phyloP scores from a whole-genome alignment of 2,797 vertebrate genomes.

The Megaceryle alcyon region DNA sequence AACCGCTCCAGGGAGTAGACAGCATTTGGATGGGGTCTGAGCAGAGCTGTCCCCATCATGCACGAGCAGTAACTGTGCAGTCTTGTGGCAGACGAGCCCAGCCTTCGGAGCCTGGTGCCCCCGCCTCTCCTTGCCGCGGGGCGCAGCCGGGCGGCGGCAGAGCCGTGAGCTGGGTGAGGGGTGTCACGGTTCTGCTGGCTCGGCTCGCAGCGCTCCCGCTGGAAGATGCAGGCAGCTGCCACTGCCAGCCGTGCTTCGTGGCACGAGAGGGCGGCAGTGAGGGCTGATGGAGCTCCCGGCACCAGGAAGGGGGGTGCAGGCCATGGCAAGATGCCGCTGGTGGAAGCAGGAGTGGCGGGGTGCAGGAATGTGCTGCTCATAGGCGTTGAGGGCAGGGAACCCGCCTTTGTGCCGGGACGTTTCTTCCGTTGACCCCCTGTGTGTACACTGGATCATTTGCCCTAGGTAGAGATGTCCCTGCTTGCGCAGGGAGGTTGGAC shows the following conservation, averaged over 20 bases:
- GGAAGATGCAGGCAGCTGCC: not conserved
- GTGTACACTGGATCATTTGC: not conserved
- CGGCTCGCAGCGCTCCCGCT: not conserved
- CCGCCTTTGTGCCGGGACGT: not conserved
- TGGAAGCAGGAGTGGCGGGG: not conserved
- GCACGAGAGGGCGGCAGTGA: not conserved
- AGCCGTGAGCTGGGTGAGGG: not conserved
- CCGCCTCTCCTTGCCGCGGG: not conserved
- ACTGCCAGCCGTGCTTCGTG: not conserved
- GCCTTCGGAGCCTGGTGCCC: not conserved
- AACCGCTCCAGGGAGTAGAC: fast-evolving
- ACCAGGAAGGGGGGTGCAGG: not conserved
- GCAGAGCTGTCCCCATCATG: not conserved
- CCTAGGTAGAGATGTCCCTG: too few species aligned
- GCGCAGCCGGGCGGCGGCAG: not conserved
- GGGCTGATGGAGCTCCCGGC: not conserved
- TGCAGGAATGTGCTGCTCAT: not conserved
- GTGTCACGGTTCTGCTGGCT: not conserved
- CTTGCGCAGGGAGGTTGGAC: too few species aligned
- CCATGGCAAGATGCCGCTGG: not conserved
- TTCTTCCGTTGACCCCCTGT: not conserved
- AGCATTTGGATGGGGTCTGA: not conserved
- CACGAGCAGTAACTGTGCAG: not conserved
- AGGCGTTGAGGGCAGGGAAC: not conserved
- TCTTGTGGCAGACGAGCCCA: not conserved